phyloP scores from a whole-genome alignment of 2,797 vertebrate genomes.

The Otolemur crassicaudatus region DNA sequence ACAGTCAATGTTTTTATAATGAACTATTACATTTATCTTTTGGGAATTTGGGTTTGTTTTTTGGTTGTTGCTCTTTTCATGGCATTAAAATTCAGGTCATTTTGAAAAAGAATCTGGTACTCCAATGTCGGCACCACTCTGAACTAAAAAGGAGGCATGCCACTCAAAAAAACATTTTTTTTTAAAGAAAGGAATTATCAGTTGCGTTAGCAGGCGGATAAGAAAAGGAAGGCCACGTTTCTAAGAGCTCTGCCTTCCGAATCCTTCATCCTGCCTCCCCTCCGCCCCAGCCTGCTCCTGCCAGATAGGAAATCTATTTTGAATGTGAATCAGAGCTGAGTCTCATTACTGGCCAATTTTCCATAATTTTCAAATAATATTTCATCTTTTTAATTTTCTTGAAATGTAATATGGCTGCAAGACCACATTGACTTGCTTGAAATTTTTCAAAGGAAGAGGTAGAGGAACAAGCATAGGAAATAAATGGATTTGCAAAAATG shows the following conservation, averaged over 20 bases:
- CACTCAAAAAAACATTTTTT: neutral
- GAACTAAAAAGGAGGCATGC: neutral
- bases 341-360: neutral
- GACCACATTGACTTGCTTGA: neutral
- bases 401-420: constrained; percentile 38
- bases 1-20: neutral
- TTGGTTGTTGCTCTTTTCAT: neutral
- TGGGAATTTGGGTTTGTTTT: neutral
- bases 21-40: neutral
- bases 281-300: neutral
- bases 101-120: neutral
- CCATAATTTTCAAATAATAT: constrained; percentile 35
- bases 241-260: neutral
- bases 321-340: neutral
- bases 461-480: neutral
- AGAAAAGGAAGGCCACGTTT: neutral
- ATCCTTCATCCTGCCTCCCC: neutral
- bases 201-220: neutral
- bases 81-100: neutral
- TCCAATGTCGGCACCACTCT: neutral
- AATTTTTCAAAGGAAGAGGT: constrained; percentile 35
- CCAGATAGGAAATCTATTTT: neutral
- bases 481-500: neutral
- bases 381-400: neutral
- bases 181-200: neutral